Evolutionary conservation across 2,888 invertebrate genomes (phyloP).

Genomic region (Dicyrtoma fusca): DNA sequence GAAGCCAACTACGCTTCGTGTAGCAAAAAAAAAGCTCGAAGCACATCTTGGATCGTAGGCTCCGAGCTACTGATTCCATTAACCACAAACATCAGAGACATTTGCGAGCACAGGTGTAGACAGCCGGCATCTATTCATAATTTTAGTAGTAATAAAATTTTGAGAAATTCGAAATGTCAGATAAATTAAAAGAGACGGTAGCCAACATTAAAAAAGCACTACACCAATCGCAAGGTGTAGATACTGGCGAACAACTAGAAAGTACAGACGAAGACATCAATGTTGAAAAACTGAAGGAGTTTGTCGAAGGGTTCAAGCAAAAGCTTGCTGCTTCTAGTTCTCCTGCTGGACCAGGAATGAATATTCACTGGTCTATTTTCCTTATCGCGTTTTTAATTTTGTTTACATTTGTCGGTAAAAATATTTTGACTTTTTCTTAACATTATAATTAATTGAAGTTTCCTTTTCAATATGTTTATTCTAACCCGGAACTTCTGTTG

Average conservation of each 20-base stretch:
- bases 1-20: no score
- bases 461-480: no score
- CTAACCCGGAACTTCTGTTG: no score
- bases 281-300: constrained; percentile 20
- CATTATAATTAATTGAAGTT: constrained; percentile 19
- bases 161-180: constrained; percentile 10
- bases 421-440: not conserved
- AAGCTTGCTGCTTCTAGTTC: constrained; percentile 3
- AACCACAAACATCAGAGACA: no score
- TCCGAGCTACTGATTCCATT: no score
- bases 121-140: no score
- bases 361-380: constrained; percentile 48
- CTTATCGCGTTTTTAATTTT: constrained; percentile 45
- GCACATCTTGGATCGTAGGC: no score
- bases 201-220: constrained; percentile 21
- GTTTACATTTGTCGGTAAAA: constrained; percentile 49
- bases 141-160: no score
- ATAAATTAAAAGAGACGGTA: constrained; percentile 13
- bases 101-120: no score
- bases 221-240: not conserved
- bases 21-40: no score
- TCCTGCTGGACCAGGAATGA: constrained; percentile 39
- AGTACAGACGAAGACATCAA: not conserved
- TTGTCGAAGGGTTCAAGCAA: constrained; percentile 18
- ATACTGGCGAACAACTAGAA: not conserved